Evolutionary conservation across 2,888 invertebrate genomes (phyloP), one percentile per base, ranked within the genome.

Genomic region (Charanyca ferruginea): DNA sequence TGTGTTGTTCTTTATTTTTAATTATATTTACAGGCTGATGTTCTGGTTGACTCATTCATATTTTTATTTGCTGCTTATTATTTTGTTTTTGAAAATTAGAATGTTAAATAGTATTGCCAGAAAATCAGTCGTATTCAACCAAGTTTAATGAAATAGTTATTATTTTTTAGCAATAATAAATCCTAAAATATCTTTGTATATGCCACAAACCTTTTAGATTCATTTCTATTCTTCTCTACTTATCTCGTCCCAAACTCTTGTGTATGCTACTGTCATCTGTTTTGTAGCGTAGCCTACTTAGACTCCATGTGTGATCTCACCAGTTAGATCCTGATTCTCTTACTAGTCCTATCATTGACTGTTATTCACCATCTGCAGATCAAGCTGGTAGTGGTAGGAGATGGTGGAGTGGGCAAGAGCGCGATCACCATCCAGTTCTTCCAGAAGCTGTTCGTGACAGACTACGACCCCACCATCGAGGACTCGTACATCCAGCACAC

Each of bases 381-480:
- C 88, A 99, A 98, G 91, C 91, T 99, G 87, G 99, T 99, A 73
- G 99, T 99, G 74, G 98, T 99, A 22, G 99, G 99, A 6, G 98
- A 98, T 93, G 99, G 99, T 76, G 99, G 99, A 79, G 99, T 99
- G 63, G 99, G 99, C 76, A 99, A 99, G 95, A 98, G 98, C 85
- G 98, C 98, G n/a, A 97, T 99, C 84, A 99, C 99, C n/a, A 99
- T 98, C 89, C 98, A 99, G 95, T 98, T 98, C 94, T 99, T 99
- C 92, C 99, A 99, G 94, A 98, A 98, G 91, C 96, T 98, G 86
- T 99, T 99, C 91, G 98, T 99, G 73, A 98, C 98, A 0, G 99
- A 99, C 92, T 99, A 99, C 87, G 99, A 99, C 94, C 99, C 99
- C 8, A 99, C 99, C 20, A 99, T 99, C 73, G 99, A 99, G 93